Base-by-base conservation (phyloP, 1,140 invertebrate genomes). In the Caerostris darwini region DNA sequence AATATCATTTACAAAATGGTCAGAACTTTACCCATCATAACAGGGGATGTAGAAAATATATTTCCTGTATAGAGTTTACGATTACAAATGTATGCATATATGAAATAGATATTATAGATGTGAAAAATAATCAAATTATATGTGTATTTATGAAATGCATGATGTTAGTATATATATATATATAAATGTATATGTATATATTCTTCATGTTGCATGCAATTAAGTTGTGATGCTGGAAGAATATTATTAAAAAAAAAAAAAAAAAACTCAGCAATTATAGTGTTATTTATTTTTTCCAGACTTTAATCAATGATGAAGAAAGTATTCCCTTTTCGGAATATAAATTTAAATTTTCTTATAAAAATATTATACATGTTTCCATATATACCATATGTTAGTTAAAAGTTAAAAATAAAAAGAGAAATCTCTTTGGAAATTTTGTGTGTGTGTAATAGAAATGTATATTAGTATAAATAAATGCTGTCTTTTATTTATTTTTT, bases 81-180 rank as follows among this genome's bases (percentile, higher is more conserved):
- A 56, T 64, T 64, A 92, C 64, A 67, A 67, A 92, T 90, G 58
- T 90, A 81, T 69, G 59, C 59, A 89, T 91, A 92, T 85, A 92
- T 61, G 58, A 85, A 59, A 83, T 92, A 92, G 58, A 64, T 85
- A 85, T 61, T 91, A 91, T 91, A 91, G 90, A 85, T 69, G 88
- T 90, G 88, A 19, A 77, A 88, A 88, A 64, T 88, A 64, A 88
- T 88, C n/a, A 88, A 88, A 7, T 53, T 83, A 83, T 83, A 56
- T 88, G 34, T 88, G 86, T 88, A 53, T 88, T 53, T 88, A 59
- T 88, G 86, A 88, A 64, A 67, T 88, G 86, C 86, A 88, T 88
- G 82, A 57, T 34, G 86, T 50, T 57, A 88, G 34, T 67, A 64
- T 34, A 61, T n/a, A 64, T 53, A 34, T 34, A 34, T 34, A 34